These are phyloP conservation scores for Coreius guichenoti DNA, from an alignment of 2,797 vertebrate species.

Conservation along the genomic window DNA sequence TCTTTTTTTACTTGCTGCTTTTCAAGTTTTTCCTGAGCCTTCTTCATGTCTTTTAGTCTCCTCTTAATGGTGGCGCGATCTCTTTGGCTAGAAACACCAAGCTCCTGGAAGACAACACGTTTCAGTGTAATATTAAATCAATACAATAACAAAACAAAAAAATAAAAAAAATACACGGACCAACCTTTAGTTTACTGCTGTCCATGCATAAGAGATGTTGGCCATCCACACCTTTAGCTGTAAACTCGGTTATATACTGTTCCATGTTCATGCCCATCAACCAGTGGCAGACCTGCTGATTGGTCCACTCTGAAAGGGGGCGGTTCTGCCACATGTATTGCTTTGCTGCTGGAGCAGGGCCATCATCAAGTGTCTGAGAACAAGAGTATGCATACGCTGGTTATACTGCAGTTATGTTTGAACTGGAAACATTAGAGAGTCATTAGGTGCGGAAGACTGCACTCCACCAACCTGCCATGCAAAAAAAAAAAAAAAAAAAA, in stretches of 20 bases:
- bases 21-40: conserved; percentile 83
- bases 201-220: conserved; percentile 84
- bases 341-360: conserved; percentile 77
- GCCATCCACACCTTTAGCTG: conserved; percentile 81
- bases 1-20: conserved; percentile 81
- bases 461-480: neutral
- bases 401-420: neutral
- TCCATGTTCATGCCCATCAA: conserved; percentile 88
- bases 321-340: conserved; percentile 86
- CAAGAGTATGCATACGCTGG: conserved; percentile 1
- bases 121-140: neutral
- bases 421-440: neutral
- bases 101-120: conserved; percentile 70
- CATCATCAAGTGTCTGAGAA: conserved; percentile 82
- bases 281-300: conserved; percentile 88
- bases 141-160: neutral
- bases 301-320: conserved; percentile 84
- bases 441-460: neutral
- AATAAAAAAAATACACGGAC: neutral
- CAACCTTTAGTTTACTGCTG: conserved; percentile 87
- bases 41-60: conserved; percentile 89
- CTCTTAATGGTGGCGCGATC: conserved; percentile 87
- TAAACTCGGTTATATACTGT: conserved; percentile 81
- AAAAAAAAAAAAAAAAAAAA: neutral
- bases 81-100: conserved; percentile 85